A percentile compares a stretch with the other conserved stretches of the same genome.
Evolutionary conservation across 2,113 vertebrate genomes (phyloP).

Genomic region (Gnathonemus longibarbis): DNA sequence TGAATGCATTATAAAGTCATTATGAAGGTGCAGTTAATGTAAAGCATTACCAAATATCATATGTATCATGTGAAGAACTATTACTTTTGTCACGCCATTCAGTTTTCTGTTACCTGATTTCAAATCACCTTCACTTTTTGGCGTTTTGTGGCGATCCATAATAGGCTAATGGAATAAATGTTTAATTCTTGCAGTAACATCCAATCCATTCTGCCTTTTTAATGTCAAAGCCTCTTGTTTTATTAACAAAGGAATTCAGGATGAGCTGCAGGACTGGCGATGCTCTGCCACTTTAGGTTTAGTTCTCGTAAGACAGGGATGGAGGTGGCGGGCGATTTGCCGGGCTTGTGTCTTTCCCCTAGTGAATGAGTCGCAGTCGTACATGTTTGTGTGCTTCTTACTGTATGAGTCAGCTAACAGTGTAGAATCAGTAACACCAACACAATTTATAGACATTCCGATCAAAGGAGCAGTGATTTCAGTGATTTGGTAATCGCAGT

Average conservation of each 20-base stretch:
- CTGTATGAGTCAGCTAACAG: background rate
- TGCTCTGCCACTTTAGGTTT: background rate
- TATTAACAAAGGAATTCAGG: background rate
- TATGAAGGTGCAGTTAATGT: background rate
- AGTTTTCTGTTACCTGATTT: background rate
- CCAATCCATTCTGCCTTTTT: background rate
- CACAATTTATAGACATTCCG: background rate
- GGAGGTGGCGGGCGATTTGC: background rate
- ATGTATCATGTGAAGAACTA: background rate
- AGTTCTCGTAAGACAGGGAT: background rate
- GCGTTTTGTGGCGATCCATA: background rate
- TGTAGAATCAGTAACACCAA: background rate
- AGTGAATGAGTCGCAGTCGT: background rate
- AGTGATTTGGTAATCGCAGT: background rate
- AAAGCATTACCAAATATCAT: background rate
- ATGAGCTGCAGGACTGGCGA: background rate
- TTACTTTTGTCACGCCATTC: background rate
- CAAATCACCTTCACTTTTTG: background rate
- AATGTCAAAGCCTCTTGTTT: background rate
- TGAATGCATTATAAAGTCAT: background rate
- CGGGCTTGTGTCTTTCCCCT: background rate
- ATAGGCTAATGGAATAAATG: background rate
- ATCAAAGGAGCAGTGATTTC: background rate
- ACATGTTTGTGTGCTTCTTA: background rate
- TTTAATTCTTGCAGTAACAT: background rate